Conservation (phyloP, 1,140 invertebrate species). For the Tetramorium parvispinum region DNA sequence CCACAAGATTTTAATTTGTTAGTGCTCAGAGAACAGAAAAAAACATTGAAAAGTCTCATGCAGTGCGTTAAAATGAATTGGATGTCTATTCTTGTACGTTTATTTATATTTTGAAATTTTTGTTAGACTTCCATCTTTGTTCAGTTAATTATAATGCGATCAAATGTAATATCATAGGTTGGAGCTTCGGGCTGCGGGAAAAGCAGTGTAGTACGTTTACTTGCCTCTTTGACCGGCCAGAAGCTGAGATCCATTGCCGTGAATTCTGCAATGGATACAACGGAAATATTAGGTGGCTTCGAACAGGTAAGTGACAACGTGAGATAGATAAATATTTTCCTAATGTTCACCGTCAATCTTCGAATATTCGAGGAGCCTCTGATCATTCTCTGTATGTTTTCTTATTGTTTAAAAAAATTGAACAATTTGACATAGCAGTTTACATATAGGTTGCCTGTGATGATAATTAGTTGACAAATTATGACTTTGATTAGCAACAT, state of each 20-base stretch:
- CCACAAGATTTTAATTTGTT: slow-evolving; percentile 86
- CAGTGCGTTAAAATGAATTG: slow-evolving; percentile 96
- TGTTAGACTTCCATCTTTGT: slow-evolving; percentile 13
- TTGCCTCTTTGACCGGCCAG: slow-evolving; percentile 91
- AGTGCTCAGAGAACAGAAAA: slow-evolving; percentile 89
- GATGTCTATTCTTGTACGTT: slow-evolving; percentile 94
- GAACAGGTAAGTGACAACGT: slow-evolving; percentile 92
- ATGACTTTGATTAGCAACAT: background rate
- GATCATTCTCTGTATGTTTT: background rate
- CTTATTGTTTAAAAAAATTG: background rate
- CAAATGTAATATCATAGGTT: slow-evolving; percentile 85
- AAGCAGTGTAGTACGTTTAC: slow-evolving; percentile 91
- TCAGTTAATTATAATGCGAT: background rate
- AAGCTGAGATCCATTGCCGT: slow-evolving; percentile 93
- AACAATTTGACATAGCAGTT: background rate
- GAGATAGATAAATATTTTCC: slow-evolving; percentile 15
- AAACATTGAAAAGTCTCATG: slow-evolving; percentile 90
- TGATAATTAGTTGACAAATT: background rate
- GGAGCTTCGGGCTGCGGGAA: slow-evolving; percentile 94
- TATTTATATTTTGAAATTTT: background rate
- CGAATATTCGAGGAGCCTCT: background rate
- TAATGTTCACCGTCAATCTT: background rate
- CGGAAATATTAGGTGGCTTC: slow-evolving; percentile 97
- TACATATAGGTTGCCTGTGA: background rate
- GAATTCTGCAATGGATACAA: slow-evolving; percentile 97